phyloP scores from a whole-genome alignment of 1,140 invertebrate genomes.

The Zaprionus africanus region DNA sequence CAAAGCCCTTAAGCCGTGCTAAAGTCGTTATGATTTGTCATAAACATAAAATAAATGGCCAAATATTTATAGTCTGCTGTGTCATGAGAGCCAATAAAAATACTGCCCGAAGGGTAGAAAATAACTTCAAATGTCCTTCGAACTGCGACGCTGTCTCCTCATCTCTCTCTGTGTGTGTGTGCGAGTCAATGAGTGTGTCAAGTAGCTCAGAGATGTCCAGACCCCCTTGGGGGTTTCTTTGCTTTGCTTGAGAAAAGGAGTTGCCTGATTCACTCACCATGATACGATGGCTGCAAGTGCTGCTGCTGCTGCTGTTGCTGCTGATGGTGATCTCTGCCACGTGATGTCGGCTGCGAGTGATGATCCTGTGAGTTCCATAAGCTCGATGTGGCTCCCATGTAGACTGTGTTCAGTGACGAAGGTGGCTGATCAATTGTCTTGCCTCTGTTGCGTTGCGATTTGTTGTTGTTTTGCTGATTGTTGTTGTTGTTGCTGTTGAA shows the following conservation, averaged over 20 bases:
- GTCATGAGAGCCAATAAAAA: constrained; percentile 55
- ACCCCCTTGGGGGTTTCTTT: constrained; percentile 25
- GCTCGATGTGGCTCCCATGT: constrained; percentile 75
- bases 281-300: constrained; percentile 59
- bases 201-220: constrained; percentile 24
- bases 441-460: constrained; percentile 67
- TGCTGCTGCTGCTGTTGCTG: constrained; percentile 61
- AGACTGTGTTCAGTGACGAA: constrained; percentile 70
- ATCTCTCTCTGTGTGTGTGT: background rate
- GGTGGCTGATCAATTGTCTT: constrained; percentile 60
- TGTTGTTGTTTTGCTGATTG: constrained; percentile 55
- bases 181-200: constrained; percentile 26
- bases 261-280: constrained; percentile 55
- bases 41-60: constrained; percentile 83
- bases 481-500: constrained; percentile 51
- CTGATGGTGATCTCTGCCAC: constrained; percentile 71
- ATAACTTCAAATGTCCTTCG: constrained; percentile 40
- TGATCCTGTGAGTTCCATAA: constrained; percentile 81
- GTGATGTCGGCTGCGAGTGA: constrained; percentile 38
- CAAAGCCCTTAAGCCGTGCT: constrained; percentile 75
- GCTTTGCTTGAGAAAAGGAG: no score
- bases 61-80: constrained; percentile 78
- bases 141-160: constrained; percentile 1
- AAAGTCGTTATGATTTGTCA: constrained; percentile 83
- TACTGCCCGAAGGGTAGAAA: constrained; percentile 43